Base-by-base conservation (phyloP, 92 coral and sea anemone species). In the Heliopora coerulea region DNA sequence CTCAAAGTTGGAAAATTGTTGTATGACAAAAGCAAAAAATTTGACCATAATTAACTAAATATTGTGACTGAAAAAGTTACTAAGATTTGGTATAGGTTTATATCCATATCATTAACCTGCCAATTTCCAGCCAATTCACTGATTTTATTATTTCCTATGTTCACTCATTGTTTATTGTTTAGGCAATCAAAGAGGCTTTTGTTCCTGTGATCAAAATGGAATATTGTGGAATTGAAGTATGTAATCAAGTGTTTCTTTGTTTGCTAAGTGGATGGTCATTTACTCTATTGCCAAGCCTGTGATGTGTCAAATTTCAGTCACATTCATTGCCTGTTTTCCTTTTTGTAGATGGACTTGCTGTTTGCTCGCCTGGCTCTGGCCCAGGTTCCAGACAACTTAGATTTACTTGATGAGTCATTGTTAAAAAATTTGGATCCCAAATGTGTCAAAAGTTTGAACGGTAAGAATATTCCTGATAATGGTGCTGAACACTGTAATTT, bases 131-230 rank as follows among this genome's bases (percentile, higher is more conserved):
- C n/a, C n/a, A n/a, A n/a, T n/a, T n/a, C n/a, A n/a, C n/a, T n/a
- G n/a, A n/a, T n/a, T n/a, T n/a, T n/a, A n/a, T n/a, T n/a, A n/a
- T n/a, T n/a, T n/a, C n/a, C n/a, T n/a, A n/a, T n/a, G n/a, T n/a
- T n/a, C n/a, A n/a, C n/a, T n/a, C n/a, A 28, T 34, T 68, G 42
- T 30, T 37, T 67, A 23, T 34, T 60, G 30, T 41, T 5, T 68
- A 93, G 98, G 96, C 98, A 37, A 83, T 93, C 39, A 96, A 93
- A 72, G 89, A 93, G 68, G 98, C 98, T 49, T 93, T 83, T 85
- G 98, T 93, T 41, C 98, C 98, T 28, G 91, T 93, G 20, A 93
- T 93, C 61, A 93, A 90, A 73, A 75, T 93, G 85, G 88, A 83
- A 44, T 93, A 87, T 79, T 93, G 98, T 79, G 80, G 85, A 56